Evolutionary conservation across 1,140 invertebrate species (phyloP), one percentile per base, ranked within the genome.

Genomic region (Adelges cooleyi): DNA sequence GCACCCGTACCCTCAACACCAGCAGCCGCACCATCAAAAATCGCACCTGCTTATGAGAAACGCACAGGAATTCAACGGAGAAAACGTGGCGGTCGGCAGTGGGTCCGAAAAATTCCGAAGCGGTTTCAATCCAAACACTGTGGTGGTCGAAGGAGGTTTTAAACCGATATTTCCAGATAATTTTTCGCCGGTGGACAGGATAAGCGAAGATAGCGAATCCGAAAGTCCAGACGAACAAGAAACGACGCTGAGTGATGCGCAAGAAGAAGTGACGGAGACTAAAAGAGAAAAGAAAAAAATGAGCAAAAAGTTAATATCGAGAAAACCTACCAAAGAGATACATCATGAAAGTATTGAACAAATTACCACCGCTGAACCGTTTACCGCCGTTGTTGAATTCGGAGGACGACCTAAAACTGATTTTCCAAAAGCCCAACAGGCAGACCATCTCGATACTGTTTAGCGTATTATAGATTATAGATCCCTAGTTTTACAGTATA

Each of bases 91-190:
- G 40, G 38, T 20, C 17, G 13, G 53, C 22, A 17, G 29, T 27
- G 6, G n/a, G 17, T 18, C 29, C n/a, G n/a, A n/a, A n/a, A n/a
- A 54, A 20, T 56, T 29, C 11, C 66, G 44, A 17, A 54, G 66
- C 3, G 88, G 87, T 0, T 91, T 91, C 70, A 81, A 88, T 72
- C 86, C 86, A 0, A 81, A 84, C 66, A 84, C 85, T 0, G 83
- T 91, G 15, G 83, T 90, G 0, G 84, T 90, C 33, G 88, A 90
- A 75, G 82, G 86, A 54, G 87, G 87, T 0, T 91, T 91, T 70
- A 86, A 84, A 66, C 87, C 89, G 1, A 89, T 90, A 17, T 80
- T 88, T n/a, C 77, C 75, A 70, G 62, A 59, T 17, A 46, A 27
- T 6, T 46, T 17, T 8, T 62, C 20, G 17, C 2, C 11, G 18